Conservation (phyloP, 2,113 vertebrate genomes). For the Ciconia boyciana region DNA sequence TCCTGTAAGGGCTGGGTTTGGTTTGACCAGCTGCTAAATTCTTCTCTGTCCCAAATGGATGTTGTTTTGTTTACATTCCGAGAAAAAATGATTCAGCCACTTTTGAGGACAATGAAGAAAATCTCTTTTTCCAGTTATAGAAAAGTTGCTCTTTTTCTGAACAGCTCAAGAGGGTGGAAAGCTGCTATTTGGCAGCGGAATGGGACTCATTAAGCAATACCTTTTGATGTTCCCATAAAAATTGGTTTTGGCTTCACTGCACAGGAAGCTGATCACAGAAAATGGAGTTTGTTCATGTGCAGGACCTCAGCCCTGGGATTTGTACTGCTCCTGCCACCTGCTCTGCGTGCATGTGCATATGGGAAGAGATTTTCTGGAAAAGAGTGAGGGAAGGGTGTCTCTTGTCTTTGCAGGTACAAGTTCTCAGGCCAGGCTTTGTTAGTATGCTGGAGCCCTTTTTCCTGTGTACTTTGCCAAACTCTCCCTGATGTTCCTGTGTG, state of each 20-base stretch:
- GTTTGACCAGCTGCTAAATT: not conserved
- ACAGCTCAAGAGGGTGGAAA: not conserved
- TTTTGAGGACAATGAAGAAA: not conserved
- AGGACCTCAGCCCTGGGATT: not conserved
- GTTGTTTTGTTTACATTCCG: not conserved
- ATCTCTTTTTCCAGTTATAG: not conserved
- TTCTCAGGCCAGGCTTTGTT: not conserved
- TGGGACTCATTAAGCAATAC: not conserved
- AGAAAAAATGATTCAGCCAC: not conserved
- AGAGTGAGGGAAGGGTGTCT: not conserved
- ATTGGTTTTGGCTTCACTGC: not conserved
- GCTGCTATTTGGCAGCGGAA: not conserved
- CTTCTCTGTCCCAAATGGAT: not conserved
- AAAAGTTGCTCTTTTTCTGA: not conserved
- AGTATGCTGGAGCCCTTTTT: not conserved
- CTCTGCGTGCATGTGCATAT: rapidly evolving
- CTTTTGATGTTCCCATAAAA: not conserved
- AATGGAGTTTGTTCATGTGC: not conserved
- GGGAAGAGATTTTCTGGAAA: not conserved
- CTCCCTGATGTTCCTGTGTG: rapidly evolving
- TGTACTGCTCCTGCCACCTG: not conserved
- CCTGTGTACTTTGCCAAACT: not conserved
- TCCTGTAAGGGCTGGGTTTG: not conserved
- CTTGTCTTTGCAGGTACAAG: not conserved
- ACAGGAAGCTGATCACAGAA: not conserved